Percentiles rank a stretch among this genome's conserved stretches.
Conservation (phyloP, 2,888 invertebrate genomes). For the Nasonia oneida region DNA sequence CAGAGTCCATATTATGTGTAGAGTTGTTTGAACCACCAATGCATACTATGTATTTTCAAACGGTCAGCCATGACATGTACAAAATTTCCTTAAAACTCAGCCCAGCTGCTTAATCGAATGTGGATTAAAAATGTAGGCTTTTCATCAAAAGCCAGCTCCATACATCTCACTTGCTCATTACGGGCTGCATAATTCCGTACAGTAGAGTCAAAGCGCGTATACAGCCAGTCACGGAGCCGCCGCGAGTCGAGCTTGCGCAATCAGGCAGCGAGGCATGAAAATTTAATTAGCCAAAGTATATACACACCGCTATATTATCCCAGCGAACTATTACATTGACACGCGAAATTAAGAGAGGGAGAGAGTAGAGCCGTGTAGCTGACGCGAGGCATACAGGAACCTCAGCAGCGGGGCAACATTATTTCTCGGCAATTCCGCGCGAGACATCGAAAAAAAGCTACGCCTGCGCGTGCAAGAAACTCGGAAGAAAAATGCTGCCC, state of each 20-base stretch:
- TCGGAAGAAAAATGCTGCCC: background rate
- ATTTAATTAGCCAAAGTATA: conserved; percentile 9
- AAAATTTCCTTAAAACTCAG: no score
- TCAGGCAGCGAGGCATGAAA: background rate
- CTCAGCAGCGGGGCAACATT: background rate
- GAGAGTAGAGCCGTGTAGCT: background rate
- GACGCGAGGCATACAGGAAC: background rate
- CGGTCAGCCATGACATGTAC: no score
- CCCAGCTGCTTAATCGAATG: no score
- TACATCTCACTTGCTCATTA: no score
- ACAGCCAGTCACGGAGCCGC: no score
- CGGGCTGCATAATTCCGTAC: no score
- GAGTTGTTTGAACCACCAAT: no score
- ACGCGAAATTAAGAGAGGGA: background rate
- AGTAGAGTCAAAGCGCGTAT: no score
- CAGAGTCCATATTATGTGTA: no score
- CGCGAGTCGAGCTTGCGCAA: background rate
- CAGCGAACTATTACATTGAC: conserved; percentile 2
- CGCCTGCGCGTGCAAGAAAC: background rate
- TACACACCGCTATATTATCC: background rate
- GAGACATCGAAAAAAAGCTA: background rate
- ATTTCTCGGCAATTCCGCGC: conserved; percentile 9
- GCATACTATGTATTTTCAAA: no score
- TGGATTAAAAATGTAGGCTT: no score
- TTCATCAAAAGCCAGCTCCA: no score